These are phyloP conservation scores for Drosophila ohnishii DNA, from an alignment of 1,140 invertebrate species.

Conservation along the genomic window DNA sequence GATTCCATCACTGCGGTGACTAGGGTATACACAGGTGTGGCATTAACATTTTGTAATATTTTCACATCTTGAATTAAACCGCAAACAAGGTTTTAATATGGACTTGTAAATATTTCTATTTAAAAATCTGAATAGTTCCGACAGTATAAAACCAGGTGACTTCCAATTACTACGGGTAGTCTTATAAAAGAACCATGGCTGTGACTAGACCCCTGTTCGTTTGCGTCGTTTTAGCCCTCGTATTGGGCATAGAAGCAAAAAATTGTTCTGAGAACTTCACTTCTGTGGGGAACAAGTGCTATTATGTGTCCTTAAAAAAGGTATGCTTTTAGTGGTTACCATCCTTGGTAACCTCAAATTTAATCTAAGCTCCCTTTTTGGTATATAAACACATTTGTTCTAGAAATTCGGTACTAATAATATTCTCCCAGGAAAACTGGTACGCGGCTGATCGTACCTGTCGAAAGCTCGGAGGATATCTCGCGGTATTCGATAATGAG, in stretches of 20 bases:
- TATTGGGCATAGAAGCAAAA: not conserved
- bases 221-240: not conserved
- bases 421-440: slow-evolving; percentile 16
- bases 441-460: slow-evolving; percentile 23
- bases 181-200: not conserved
- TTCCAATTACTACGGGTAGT: not conserved
- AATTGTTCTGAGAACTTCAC: not conserved
- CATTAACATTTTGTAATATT: no score
- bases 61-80: no score
- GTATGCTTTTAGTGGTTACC: no score
- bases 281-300: slow-evolving; percentile 16
- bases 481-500: slow-evolving; percentile 4
- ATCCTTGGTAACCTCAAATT: no score
- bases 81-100: no score
- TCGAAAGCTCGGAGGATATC: slow-evolving; percentile 8
- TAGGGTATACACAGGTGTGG: no score
- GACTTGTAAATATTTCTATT: not conserved
- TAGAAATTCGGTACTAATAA: not conserved
- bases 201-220: no score
- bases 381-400: not conserved
- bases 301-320: slow-evolving; percentile 3
- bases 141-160: not conserved
- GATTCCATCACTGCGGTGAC: no score
- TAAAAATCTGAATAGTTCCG: not conserved
- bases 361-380: not conserved